These are phyloP conservation scores for Temnothorax ravouxi DNA, from an alignment of 2,888 invertebrate genomes.

Conservation along the genomic window DNA sequence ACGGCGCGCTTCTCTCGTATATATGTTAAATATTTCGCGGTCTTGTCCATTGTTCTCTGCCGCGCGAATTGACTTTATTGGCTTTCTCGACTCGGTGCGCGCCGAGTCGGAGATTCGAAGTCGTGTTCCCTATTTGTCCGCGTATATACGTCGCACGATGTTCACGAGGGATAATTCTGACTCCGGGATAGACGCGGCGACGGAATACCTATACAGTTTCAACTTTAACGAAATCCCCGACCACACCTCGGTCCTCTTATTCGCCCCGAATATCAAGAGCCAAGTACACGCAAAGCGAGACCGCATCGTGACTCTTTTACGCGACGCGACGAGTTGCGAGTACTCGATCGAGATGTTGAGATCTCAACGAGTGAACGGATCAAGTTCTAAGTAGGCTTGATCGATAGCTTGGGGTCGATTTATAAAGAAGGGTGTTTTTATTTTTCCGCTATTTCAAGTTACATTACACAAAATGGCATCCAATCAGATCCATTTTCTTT, in stretches of 20 bases:
- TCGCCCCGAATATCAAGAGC: not conserved
- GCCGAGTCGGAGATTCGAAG: slow-evolving; percentile 13
- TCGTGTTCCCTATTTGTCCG: slow-evolving; percentile 27
- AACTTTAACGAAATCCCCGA: not conserved
- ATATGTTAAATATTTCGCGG: slow-evolving; percentile 82
- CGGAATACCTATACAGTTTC: slow-evolving; percentile 10
- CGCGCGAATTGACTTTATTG: slow-evolving; percentile 81
- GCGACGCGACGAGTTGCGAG: no score
- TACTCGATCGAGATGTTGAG: no score
- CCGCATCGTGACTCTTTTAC: no score
- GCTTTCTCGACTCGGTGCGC: slow-evolving; percentile 53
- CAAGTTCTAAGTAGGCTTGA: no score
- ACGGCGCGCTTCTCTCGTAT: slow-evolving; percentile 80
- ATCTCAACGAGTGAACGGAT: no score
- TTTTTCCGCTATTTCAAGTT: not conserved
- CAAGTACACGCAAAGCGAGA: no score
- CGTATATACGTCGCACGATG: not conserved
- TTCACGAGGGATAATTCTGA: slow-evolving; percentile 30
- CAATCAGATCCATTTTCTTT: not conserved
- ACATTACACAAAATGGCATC: not conserved
- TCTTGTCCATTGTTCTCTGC: slow-evolving; percentile 77
- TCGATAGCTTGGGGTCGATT: no score
- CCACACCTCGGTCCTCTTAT: not conserved
- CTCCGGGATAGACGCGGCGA: not conserved
- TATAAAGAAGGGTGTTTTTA: no score